A percentile compares a stretch with the other conserved stretches of the same genome.
Conservation (phyloP, 2,888 invertebrate species). For the Phytoseiulus persimilis region DNA sequence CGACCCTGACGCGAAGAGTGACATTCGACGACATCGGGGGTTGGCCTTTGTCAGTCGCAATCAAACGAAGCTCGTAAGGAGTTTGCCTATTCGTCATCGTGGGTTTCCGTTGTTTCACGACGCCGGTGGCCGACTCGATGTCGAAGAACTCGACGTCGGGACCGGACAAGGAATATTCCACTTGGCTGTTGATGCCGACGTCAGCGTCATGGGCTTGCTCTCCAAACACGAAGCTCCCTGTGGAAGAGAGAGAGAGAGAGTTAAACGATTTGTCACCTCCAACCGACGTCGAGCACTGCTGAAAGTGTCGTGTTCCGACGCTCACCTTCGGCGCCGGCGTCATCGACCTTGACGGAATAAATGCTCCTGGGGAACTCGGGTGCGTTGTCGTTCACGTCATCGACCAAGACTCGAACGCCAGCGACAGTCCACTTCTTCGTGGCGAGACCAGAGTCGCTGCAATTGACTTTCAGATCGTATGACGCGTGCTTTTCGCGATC, state of each 20-base stretch:
- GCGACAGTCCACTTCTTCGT: constrained; percentile 73
- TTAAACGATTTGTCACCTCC: too few relatives aligned
- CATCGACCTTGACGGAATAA: constrained; percentile 72
- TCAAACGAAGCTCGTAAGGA: constrained; percentile 51
- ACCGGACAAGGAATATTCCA: constrained; percentile 68
- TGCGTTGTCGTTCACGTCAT: constrained; percentile 52
- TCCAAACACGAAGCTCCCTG: constrained; percentile 74
- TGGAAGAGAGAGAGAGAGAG: too few relatives aligned
- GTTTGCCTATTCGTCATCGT: constrained; percentile 53
- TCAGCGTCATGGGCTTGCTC: constrained; percentile 77
- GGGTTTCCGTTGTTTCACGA: constrained; percentile 68
- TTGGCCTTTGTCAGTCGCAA: constrained; percentile 70
- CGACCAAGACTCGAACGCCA: constrained; percentile 59
- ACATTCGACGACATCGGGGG: constrained; percentile 63
- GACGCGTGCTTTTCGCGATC: constrained; percentile 70
- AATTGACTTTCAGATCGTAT: constrained; percentile 74
- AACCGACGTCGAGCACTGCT: too few relatives aligned
- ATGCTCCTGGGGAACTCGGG: constrained; percentile 57
- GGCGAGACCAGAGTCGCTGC: constrained; percentile 77
- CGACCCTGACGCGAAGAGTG: constrained; percentile 66
- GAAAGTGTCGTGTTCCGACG: too few relatives aligned
- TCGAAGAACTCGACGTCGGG: constrained; percentile 67
- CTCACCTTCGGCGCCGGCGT: constrained; percentile 64
- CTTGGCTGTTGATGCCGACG: constrained; percentile 68
- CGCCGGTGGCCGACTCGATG: constrained; percentile 72